Conservation (phyloP, 1,140 invertebrate species). For the Mercenaria mercenaria region DNA sequence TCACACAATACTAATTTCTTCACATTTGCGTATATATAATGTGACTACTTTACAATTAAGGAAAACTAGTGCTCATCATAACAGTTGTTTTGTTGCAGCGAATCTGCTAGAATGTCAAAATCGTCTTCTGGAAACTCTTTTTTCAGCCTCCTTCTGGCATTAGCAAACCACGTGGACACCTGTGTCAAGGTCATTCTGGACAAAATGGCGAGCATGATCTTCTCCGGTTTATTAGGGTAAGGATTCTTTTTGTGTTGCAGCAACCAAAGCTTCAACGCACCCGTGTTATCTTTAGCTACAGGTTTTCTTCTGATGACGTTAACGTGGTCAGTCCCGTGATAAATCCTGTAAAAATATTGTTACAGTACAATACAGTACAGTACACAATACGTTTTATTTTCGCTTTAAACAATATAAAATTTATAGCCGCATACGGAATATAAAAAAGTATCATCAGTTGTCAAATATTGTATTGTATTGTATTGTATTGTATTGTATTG, state of each 20-base stretch:
- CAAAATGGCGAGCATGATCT: conserved; percentile 99
- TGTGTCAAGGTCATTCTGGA: conserved; percentile 99
- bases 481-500: no score
- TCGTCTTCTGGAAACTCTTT: conserved; percentile 93
- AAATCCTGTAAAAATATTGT: conserved; percentile 20
- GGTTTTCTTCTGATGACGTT: conserved; percentile 22
- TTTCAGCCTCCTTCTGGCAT: conserved; percentile 88
- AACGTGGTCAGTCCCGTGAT: not conserved
- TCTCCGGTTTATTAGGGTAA: conserved; percentile 99
- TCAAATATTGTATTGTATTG: no score
- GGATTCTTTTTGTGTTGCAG: conserved; percentile 99
- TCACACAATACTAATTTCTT: no score
- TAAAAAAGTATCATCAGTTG: no score
- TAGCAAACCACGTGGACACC: conserved; percentile 85
- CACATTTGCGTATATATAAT: no score
- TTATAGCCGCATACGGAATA: no score
- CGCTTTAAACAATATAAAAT: no score
- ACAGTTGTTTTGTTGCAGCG: conserved; percentile 2
- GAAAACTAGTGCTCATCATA: not conserved
- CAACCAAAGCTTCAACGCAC: conserved; percentile 98
- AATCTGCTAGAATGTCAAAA: conserved; percentile 1
- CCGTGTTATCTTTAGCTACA: conserved; percentile 93
- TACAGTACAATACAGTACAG: no score
- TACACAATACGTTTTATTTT: no score
- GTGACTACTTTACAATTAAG: not conserved